Conservation (phyloP, 2,113 vertebrate genomes). For the Coreoperca whiteheadi region DNA sequence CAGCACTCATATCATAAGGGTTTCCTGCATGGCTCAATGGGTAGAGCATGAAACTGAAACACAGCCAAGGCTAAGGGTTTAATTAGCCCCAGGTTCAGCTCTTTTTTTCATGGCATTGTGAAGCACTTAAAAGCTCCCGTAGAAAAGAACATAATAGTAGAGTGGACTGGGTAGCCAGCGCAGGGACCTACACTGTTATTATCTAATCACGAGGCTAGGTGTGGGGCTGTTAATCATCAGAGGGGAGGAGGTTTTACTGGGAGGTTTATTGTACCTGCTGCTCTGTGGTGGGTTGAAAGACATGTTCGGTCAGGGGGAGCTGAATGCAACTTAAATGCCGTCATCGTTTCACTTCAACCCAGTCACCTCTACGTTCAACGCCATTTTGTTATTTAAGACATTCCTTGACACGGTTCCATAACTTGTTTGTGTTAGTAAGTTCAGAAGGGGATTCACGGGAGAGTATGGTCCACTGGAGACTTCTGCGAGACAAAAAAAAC, state of each 20-base stretch:
- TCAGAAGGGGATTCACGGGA: not conserved
- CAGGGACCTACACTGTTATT: not conserved
- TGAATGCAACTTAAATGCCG: not conserved
- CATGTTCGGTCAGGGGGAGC: not conserved
- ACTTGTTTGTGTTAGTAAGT: not conserved
- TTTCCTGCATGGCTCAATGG: not conserved
- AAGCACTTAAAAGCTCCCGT: conserved; percentile 21
- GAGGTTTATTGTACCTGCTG: not conserved
- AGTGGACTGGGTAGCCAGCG: not conserved
- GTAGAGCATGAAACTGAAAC: conserved; percentile 18
- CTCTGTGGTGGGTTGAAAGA: not conserved
- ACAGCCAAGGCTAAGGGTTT: conserved; percentile 21
- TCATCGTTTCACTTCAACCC: not conserved
- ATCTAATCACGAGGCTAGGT: not conserved
- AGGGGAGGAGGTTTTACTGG: not conserved
- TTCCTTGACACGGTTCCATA: not conserved
- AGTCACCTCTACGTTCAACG: not conserved
- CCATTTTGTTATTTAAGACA: not conserved
- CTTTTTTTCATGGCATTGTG: not conserved
- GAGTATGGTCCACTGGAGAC: not conserved
- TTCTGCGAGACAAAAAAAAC: not conserved
- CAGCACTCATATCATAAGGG: not conserved
- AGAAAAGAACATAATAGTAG: not conserved
- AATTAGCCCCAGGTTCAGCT: conserved; percentile 28
- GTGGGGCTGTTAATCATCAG: not conserved